Percentiles rank a stretch among this genome's conserved stretches.
Conservation (phyloP, 2,888 invertebrate species). For the Acanthosoma haemorrhoidale region DNA sequence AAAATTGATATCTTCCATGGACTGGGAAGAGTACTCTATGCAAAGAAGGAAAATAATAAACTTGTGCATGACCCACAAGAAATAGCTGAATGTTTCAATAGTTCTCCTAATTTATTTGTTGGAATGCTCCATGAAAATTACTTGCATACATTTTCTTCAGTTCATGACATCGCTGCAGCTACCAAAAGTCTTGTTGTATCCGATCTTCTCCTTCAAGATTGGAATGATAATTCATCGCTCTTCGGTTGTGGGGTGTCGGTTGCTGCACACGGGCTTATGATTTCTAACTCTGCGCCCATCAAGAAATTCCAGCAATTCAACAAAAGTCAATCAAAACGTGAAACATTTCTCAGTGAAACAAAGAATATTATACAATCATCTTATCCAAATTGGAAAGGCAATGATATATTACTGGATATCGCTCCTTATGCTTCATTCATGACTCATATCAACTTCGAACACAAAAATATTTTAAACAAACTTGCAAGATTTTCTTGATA, state of each 20-base stretch:
- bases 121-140: conserved; percentile 37
- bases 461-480: conserved; percentile 5
- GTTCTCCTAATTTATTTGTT: conserved; percentile 32
- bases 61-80: conserved; percentile 29
- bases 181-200: conserved; percentile 16
- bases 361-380: conserved; percentile 1
- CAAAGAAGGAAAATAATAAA: conserved; percentile 30
- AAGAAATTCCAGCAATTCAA: conserved; percentile 36
- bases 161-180: conserved; percentile 33
- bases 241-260: conserved; percentile 25
- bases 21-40: conserved; percentile 35
- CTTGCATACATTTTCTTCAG: conserved; percentile 33
- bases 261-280: conserved; percentile 33
- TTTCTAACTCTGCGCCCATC: conserved; percentile 27
- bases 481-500: neutral
- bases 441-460: neutral
- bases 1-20: conserved; percentile 35
- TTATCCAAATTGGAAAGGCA: neutral
- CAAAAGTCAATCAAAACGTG: conserved; percentile 17
- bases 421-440: conserved; percentile 8
- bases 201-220: conserved; percentile 26
- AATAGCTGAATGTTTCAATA: conserved; percentile 31
- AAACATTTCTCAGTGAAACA: neutral
- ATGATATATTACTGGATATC: conserved; percentile 20
- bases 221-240: conserved; percentile 21